Evolutionary conservation across 2,888 invertebrate species (phyloP), one percentile per base, ranked within the genome.

Genomic region (Euclidia mi): DNA sequence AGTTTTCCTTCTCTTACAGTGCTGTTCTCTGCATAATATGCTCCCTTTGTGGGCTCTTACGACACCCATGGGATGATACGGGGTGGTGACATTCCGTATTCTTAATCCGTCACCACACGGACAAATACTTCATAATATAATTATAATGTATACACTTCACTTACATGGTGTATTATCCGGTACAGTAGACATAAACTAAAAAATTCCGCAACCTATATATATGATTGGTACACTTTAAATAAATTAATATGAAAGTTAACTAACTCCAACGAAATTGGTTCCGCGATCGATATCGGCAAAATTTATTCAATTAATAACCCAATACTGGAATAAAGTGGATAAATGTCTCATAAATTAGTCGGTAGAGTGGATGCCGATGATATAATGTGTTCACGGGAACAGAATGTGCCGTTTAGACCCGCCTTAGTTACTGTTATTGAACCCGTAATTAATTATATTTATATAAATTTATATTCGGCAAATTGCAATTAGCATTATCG

Each of bases 321-420:
- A 68, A 62, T 45, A 63, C 48, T 61, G 67, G 65, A 71, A 73
- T 78, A 71, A 77, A 75, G 60, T 70, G 75, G 76, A 75, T 79
- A 79, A 80, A 76, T 71, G 78, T 79, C 73, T 71, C 72, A 76
- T 81, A 81, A 79, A 81, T 80, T 79, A 77, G 72, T 76, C 72
- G 56, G 69, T 53, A 65, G 73, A 65, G 57, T 63, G 58, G 50
- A 34, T 73, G 59, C 63, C 67, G 71, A 76, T 76, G 52, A 67
- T 61, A 71, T 78, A 72, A 81, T 70, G 71, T 65, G 72, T 60
- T 69, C 25, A 34, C 9, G 51, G 43, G 42, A 15, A 46, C n/a
- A n/a, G n/a, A n/a, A n/a, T n/a, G n/a, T n/a, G n/a, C n/a, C 15
- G 20, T 25, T 25, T 25, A 25, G 20, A 25, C 6, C 20, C n/a